A percentile compares a stretch with the other conserved stretches of the same genome.
Evolutionary conservation across 2,797 vertebrate species (phyloP).

Genomic region (Meriones psammophilus): DNA sequence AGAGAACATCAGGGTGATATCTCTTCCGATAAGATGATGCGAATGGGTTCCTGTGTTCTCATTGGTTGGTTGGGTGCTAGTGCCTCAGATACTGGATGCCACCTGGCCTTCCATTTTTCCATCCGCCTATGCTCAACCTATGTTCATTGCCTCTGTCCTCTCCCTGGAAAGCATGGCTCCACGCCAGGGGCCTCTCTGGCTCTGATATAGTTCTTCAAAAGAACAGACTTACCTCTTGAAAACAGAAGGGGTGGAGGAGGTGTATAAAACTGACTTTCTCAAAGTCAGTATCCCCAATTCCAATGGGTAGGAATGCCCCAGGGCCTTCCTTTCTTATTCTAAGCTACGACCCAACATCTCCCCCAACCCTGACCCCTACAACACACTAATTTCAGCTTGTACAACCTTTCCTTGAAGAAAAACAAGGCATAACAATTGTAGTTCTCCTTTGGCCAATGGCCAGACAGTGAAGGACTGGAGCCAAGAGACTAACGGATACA

Average conservation of each 20-base stretch:
- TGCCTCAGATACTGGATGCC: background rate
- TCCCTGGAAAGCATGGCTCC: slow-evolving; percentile 38
- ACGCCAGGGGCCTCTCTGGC: background rate
- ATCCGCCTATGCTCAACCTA: background rate
- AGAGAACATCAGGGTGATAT: background rate
- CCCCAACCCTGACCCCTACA: background rate
- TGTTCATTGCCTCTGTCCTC: background rate
- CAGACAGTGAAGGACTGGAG: slow-evolving; percentile 56
- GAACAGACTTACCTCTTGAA: background rate
- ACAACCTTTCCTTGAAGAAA: slow-evolving; percentile 73
- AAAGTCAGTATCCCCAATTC: background rate
- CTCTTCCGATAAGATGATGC: slow-evolving; percentile 15
- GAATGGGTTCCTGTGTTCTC: background rate
- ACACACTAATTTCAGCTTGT: slow-evolving; percentile 32
- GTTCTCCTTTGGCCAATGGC: slow-evolving; percentile 70
- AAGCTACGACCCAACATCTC: slow-evolving; percentile 31
- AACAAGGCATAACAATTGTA: slow-evolving; percentile 71
- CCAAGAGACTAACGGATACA: slow-evolving; percentile 65
- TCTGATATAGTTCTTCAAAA: background rate
- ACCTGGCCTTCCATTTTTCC: slow-evolving; percentile 39
- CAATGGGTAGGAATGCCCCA: background rate
- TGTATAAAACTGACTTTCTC: slow-evolving; percentile 37
- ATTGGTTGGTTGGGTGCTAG: background rate
- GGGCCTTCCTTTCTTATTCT: background rate
- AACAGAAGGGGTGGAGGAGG: background rate